Evolutionary conservation across 2,113 vertebrate species (phyloP).

Genomic region (Nothoprocta perdicaria): DNA sequence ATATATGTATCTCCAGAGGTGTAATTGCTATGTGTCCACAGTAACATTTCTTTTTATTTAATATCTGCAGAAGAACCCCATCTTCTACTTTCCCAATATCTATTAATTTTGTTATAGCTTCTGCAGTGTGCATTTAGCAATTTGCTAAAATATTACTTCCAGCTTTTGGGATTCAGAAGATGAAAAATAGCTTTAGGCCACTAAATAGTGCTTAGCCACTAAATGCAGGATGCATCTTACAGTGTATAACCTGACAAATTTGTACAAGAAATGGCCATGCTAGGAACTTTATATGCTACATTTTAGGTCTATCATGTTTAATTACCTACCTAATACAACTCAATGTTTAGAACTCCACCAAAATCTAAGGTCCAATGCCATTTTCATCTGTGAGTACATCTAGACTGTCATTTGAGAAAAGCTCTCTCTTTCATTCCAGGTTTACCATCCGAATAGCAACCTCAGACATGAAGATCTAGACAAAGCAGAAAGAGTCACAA

Average conservation of each 20-base stretch:
- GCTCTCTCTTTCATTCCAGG: neutral
- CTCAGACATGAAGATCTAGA: conserved; percentile 44
- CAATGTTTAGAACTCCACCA: neutral
- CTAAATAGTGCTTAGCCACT: neutral
- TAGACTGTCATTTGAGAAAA: neutral
- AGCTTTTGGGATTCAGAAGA: neutral
- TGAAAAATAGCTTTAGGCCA: neutral
- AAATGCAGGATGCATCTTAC: neutral
- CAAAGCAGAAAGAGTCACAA: conserved; percentile 43
- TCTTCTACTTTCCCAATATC: neutral
- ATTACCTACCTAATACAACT: neutral
- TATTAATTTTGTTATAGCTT: neutral
- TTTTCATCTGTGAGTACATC: neutral
- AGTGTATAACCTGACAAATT: neutral
- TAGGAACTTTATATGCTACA: neutral
- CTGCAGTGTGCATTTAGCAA: neutral
- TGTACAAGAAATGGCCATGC: neutral
- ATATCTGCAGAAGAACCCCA: neutral
- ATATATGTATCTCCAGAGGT: neutral
- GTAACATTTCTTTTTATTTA: neutral
- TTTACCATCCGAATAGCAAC: neutral
- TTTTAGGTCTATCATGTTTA: neutral
- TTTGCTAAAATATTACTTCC: neutral
- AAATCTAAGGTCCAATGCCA: neutral
- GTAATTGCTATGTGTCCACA: neutral